Evolutionary conservation across 2,888 invertebrate genomes (phyloP).

Genomic region (Azorinus chamasolen): DNA sequence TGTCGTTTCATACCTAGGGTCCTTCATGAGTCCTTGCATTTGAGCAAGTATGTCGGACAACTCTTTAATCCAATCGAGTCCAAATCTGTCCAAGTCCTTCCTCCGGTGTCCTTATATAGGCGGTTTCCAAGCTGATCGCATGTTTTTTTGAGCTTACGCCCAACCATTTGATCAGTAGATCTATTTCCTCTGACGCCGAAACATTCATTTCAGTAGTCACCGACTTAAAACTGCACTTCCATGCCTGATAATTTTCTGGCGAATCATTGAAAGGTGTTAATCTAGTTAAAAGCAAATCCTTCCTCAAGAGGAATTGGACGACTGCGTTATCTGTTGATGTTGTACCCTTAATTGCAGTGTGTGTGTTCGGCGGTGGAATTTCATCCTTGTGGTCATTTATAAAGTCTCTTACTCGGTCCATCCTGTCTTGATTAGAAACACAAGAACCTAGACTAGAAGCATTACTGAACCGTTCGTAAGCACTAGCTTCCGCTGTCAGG

Average conservation of each 20-base stretch:
- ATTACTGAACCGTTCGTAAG: neutral
- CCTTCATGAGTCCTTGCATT: conserved; percentile 13
- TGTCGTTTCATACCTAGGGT: conserved; percentile 11
- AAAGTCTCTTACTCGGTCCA: neutral
- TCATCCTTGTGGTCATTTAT: neutral
- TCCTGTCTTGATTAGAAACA: neutral
- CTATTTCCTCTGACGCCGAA: conserved; percentile 18
- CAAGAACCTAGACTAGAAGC: neutral
- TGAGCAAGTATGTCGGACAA: conserved; percentile 20
- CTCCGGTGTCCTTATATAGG: conserved; percentile 15
- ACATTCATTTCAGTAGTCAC: neutral
- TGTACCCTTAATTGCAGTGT: too few species aligned
- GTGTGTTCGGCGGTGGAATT: neutral
- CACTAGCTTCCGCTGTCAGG: neutral
- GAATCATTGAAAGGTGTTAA: neutral
- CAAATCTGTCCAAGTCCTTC: conserved; percentile 28
- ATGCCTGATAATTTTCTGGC: neutral
- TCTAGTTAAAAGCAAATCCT: neutral
- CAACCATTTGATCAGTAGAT: conserved; percentile 47
- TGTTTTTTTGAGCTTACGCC: conserved; percentile 26
- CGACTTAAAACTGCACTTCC: conserved; percentile 3
- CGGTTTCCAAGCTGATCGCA: conserved; percentile 37
- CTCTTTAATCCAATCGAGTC: conserved; percentile 36
- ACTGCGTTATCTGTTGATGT: neutral
- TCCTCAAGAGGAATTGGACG: neutral